Percentiles rank a stretch among this genome's conserved stretches.
phyloP scores from a whole-genome alignment of 2,797 vertebrate species.

The Gymnoscopelus microlampas region DNA sequence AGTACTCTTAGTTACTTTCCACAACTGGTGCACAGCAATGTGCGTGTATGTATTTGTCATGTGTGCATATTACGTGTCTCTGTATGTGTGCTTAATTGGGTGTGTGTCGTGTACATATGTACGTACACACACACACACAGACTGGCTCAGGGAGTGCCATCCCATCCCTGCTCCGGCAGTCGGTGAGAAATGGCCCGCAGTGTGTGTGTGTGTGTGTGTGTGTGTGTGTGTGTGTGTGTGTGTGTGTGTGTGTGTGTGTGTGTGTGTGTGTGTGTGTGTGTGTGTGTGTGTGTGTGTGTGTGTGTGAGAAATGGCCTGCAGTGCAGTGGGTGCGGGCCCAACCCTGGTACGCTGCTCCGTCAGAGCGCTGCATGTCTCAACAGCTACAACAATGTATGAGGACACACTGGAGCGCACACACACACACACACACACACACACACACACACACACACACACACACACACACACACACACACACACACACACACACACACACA shows the following conservation, averaged over 20 bases:
- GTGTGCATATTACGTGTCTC: too few relatives aligned
- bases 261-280: background rate
- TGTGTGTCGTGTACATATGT: constrained; percentile 13
- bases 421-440: background rate
- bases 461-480: too few relatives aligned
- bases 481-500: too few relatives aligned
- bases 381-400: constrained; percentile 62
- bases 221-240: constrained; percentile 18
- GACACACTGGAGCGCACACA: constrained; percentile 6
- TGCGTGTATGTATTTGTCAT: too few relatives aligned
- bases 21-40: too few relatives aligned
- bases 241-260: constrained; percentile 16
- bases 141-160: too few relatives aligned
- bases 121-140: background rate
- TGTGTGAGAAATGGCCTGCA: constrained; percentile 23
- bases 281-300: background rate
- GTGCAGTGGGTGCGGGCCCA: constrained; percentile 25
- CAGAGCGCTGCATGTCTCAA: constrained; percentile 67
- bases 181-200: too few relatives aligned
- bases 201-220: constrained; percentile 27
- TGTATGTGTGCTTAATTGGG: background rate
- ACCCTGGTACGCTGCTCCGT: constrained; percentile 48
- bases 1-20: too few relatives aligned
- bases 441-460: background rate
- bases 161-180: too few relatives aligned